Evolutionary conservation across 2,797 vertebrate species (phyloP).

Genomic region (Anisognathus igniventris): DNA sequence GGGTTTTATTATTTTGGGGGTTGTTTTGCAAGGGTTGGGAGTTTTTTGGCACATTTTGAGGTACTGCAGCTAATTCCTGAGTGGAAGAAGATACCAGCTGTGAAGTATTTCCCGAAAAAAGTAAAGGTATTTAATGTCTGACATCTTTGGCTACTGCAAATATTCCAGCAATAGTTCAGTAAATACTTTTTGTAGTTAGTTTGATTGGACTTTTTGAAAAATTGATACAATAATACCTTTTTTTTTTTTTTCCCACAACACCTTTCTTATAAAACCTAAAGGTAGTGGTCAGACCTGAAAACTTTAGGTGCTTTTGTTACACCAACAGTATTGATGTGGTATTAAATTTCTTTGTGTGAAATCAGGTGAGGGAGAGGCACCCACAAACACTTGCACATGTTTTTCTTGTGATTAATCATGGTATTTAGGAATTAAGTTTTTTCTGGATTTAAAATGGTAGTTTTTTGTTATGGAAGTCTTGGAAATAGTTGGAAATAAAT

Average conservation of each 20-base stretch:
- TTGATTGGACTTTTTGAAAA: neutral
- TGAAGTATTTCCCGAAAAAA: neutral
- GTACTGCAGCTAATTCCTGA: neutral
- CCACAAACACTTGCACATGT: neutral
- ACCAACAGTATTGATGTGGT: neutral
- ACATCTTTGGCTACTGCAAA: neutral
- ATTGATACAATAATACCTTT: neutral
- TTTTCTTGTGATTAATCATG: neutral
- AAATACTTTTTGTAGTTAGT: neutral
- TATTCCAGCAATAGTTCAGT: neutral
- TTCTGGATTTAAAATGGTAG: neutral
- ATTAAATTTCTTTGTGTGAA: neutral
- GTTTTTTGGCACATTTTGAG: neutral
- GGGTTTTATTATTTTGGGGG: neutral
- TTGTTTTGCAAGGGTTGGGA: rapidly evolving
- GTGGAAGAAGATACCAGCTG: neutral
- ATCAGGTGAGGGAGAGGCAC: neutral
- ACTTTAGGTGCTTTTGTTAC: neutral
- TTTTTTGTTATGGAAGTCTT: neutral
- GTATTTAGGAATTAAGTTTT: neutral
- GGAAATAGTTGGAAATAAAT: neutral
- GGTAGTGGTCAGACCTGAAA: neutral
- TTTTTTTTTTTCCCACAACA: neutral
- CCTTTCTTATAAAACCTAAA: neutral
- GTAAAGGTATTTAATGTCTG: neutral